Base-by-base conservation (phyloP, 2,113 vertebrate species). In the Siphamia tubifer region DNA sequence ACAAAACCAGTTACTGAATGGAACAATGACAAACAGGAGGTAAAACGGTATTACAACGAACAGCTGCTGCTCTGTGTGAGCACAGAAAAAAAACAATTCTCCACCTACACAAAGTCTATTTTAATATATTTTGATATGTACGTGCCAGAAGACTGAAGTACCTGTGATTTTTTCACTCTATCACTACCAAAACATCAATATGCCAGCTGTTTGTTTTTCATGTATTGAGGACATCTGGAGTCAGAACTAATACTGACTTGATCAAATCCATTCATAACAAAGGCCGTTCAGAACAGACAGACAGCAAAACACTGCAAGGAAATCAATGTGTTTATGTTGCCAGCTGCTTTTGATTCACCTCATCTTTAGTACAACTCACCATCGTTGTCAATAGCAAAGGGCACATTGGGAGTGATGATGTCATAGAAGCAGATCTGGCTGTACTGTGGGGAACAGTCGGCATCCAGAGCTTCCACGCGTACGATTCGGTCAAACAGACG, bases 401-500 rank as follows among this genome's bases (percentile, higher is more conserved):
- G 98, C 39, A 96, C 95, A 5, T 96, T 98, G 16, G 96, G 96
- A 0, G 98, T 99, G 67, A 98, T 94, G 89, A 99, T 99, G 92
- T 99, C 96, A 1, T 99, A 99, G 93, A 98, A 98, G 93, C 98
- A 99, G 79, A 99, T 98, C 90, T 99, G 97, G 91, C 98, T 98
- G 89, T 98, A 99, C 87, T 99, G 98, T 0, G 98, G 98, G 0
- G 98, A 99, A 83, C 98, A 99, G 91, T 99, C 98, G 0, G 95
- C 96, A 0, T 99, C 98, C 6, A 98, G 90, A 38, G 98, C 98
- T 87, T 99, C 97, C 77, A 98, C 98, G 0, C 95, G 94, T 55
- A 98, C 84, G 40, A 99, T 96, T 21, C 94, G 95, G 75, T 98
- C 98, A 0, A 97, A 98, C 28, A 99, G 93, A 53, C 96, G 96